Conservation (phyloP, 2,797 vertebrate genomes). For the Tamandua tetradactyla region DNA sequence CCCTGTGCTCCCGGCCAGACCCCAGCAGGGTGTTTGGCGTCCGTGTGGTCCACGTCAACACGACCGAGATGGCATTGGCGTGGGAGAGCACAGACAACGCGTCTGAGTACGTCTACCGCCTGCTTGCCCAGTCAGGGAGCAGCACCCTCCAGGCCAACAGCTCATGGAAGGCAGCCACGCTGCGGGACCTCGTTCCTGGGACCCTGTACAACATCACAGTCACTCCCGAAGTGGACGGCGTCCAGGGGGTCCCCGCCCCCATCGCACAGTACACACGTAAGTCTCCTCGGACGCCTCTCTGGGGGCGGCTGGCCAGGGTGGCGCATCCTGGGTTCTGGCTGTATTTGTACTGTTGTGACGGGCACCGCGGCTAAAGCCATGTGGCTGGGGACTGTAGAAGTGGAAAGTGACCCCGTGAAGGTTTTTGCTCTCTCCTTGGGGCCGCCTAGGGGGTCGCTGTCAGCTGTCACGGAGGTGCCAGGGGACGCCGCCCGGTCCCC, state of each 20-base stretch:
- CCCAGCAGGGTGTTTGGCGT: background rate
- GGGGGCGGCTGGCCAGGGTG: too few species aligned
- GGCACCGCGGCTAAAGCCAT: background rate
- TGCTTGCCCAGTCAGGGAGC: background rate
- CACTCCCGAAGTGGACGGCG: background rate
- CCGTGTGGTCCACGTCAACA: fast-evolving
- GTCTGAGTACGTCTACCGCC: background rate
- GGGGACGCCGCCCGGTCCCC: too few species aligned
- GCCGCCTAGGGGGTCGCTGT: too few species aligned
- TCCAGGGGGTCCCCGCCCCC: background rate
- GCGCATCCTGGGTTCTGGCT: background rate
- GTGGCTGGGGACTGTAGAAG: background rate
- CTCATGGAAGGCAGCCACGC: background rate
- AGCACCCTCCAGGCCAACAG: fast-evolving
- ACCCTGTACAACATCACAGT: background rate
- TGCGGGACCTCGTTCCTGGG: background rate
- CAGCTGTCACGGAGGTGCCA: too few species aligned
- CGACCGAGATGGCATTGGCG: background rate
- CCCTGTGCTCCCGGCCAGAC: background rate
- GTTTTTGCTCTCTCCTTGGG: too few species aligned
- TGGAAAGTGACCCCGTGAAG: background rate
- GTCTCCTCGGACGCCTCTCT: background rate
- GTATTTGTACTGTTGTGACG: too few species aligned
- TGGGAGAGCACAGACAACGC: background rate
- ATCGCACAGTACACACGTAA: conserved; percentile 30